These are phyloP conservation scores for Allacma fusca DNA, from an alignment of 2,888 invertebrate genomes.

Conservation along the genomic window DNA sequence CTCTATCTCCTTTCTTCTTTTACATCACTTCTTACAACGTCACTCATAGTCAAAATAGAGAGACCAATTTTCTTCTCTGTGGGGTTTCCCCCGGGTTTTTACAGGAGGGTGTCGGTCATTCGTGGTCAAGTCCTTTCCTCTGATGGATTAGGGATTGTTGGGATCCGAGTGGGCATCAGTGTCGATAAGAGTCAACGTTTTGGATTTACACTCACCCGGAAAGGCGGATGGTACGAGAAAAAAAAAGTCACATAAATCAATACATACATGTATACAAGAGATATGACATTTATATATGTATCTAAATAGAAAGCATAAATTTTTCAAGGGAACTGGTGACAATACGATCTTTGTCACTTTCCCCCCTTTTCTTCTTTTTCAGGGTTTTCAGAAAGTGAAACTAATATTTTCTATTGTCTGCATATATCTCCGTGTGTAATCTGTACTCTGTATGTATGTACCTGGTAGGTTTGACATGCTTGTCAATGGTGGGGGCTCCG, in stretches of 20 bases:
- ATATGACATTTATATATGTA: neutral
- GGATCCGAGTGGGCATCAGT: constrained; percentile 85
- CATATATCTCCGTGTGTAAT: neutral
- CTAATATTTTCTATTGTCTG: constrained; percentile 5
- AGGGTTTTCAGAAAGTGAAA: neutral
- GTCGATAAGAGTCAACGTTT: constrained; percentile 92
- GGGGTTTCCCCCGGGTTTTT: constrained; percentile 63
- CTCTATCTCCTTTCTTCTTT: constrained; percentile 49
- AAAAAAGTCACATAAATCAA: constrained; percentile 28
- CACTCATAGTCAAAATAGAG: constrained; percentile 43
- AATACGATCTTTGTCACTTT: constrained; percentile 19
- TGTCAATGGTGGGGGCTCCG: constrained; percentile 98
- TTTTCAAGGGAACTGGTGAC: neutral
- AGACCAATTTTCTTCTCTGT: constrained; percentile 43
- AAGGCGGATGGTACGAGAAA: constrained; percentile 88
- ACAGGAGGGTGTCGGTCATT: constrained; percentile 98
- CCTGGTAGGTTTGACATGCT: constrained; percentile 91
- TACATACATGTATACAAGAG: neutral
- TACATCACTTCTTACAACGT: constrained; percentile 26
- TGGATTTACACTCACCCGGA: constrained; percentile 93
- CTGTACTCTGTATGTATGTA: neutral
- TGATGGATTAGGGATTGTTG: constrained; percentile 94
- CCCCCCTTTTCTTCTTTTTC: neutral
- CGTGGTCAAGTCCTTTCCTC: constrained; percentile 94
- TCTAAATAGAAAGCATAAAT: neutral